phyloP scores from a whole-genome alignment of 2,113 vertebrate genomes.

The Sceloporus tristichus region DNA sequence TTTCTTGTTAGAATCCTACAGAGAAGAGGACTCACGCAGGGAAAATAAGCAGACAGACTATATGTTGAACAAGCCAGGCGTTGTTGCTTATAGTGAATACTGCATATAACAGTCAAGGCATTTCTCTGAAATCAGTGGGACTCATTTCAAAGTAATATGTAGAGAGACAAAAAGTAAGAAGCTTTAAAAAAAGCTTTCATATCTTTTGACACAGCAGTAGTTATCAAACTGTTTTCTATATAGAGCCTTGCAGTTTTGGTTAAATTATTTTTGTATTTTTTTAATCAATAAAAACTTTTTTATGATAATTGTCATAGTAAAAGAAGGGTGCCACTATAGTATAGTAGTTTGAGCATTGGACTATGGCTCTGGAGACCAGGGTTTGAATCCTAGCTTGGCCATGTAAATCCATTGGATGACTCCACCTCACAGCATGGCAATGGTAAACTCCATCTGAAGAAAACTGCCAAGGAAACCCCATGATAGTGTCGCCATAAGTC shows the following conservation, averaged over 20 bases:
- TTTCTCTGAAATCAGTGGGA: not conserved
- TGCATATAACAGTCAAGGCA: not conserved
- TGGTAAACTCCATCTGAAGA: too few relatives aligned
- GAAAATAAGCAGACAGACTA: not conserved
- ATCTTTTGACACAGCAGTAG: not conserved
- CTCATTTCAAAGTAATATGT: not conserved
- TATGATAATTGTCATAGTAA: too few relatives aligned
- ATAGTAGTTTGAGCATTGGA: too few relatives aligned
- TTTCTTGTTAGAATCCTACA: not conserved
- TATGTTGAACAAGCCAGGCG: too few relatives aligned
- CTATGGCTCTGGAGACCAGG: too few relatives aligned
- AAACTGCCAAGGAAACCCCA: too few relatives aligned
- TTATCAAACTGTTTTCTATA: not conserved
- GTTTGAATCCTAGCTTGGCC: too few relatives aligned
- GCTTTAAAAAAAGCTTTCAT: not conserved
- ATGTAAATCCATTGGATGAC: too few relatives aligned
- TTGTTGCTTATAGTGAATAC: not conserved
- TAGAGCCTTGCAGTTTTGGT: not conserved
- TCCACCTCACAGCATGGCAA: too few relatives aligned
- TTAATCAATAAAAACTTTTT: too few relatives aligned
- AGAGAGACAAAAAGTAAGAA: not conserved
- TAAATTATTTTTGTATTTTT: not conserved
- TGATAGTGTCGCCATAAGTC: too few relatives aligned
- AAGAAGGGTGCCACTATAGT: too few relatives aligned
- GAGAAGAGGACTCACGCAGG: not conserved